Evolutionary conservation across 2,888 invertebrate genomes (phyloP).

Genomic region (Melinaea marsaeus): DNA sequence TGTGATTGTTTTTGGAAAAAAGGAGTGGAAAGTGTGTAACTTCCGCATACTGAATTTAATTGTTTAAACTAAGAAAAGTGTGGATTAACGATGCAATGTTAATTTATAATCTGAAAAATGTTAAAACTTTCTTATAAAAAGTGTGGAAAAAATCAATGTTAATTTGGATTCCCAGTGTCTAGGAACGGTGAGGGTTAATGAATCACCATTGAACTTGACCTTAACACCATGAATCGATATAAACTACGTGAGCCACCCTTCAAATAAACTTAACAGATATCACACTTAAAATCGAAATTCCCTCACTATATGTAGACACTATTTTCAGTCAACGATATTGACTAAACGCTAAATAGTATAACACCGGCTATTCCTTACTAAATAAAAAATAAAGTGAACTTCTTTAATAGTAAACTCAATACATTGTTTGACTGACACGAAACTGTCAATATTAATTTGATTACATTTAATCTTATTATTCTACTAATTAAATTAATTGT

Average conservation of each 20-base stretch:
- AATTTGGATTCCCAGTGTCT: too few species aligned
- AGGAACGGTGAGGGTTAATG: constrained; percentile 7
- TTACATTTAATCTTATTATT: constrained; percentile 3
- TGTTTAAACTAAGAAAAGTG: too few species aligned
- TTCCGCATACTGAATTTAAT: too few species aligned
- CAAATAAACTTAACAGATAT: not conserved
- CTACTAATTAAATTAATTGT: constrained; percentile 5
- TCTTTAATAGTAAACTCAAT: not conserved
- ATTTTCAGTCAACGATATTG: too few species aligned
- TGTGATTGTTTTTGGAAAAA: too few species aligned
- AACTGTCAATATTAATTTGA: not conserved
- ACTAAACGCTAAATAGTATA: too few species aligned
- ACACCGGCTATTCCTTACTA: not conserved
- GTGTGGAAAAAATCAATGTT: too few species aligned
- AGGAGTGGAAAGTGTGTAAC: too few species aligned
- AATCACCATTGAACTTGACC: constrained; percentile 44
- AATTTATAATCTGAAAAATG: not conserved
- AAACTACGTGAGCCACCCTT: constrained; percentile 40
- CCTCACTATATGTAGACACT: too few species aligned
- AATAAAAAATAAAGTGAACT: not conserved
- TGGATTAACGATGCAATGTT: not conserved
- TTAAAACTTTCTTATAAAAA: not conserved
- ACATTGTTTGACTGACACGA: not conserved
- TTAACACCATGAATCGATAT: constrained; percentile 64
- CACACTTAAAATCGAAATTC: too few species aligned